These are phyloP conservation scores for Nomada fucata DNA, from an alignment of 2,888 invertebrate genomes.

Conservation along the genomic window DNA sequence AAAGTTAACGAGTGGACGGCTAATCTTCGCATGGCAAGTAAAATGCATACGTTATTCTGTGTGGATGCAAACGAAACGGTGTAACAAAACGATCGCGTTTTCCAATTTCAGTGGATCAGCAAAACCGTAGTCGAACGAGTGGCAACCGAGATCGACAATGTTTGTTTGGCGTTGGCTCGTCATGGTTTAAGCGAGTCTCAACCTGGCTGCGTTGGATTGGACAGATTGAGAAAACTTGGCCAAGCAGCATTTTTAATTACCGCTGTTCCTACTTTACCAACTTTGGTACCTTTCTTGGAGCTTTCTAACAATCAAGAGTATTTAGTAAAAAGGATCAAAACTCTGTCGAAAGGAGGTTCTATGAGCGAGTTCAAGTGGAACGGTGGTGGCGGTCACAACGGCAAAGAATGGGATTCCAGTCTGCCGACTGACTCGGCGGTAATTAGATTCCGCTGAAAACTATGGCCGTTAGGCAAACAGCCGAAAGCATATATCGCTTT, in stretches of 20 bases:
- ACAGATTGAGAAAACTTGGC: slow-evolving; percentile 90
- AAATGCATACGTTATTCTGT: not conserved
- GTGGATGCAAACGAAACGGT: not conserved
- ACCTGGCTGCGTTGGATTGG: slow-evolving; percentile 89
- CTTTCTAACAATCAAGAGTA: slow-evolving; percentile 94
- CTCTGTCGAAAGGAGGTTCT: slow-evolving; percentile 93
- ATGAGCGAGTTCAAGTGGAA: slow-evolving; percentile 96
- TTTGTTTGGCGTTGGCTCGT: slow-evolving; percentile 89
- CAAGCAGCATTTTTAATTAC: slow-evolving; percentile 85
- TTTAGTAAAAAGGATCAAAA: slow-evolving; percentile 91
- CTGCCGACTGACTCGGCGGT: slow-evolving; percentile 95
- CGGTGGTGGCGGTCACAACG: slow-evolving; percentile 90
- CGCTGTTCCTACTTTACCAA: slow-evolving; percentile 86
- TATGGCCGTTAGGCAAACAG: not conserved
- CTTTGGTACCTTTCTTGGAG: slow-evolving; percentile 92
- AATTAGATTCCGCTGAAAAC: slow-evolving; percentile 61
- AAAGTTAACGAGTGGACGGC: slow-evolving; percentile 92
- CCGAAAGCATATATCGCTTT: not conserved
- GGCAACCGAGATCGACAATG: slow-evolving; percentile 89
- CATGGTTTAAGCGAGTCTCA: slow-evolving; percentile 89
- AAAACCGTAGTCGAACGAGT: slow-evolving; percentile 92
- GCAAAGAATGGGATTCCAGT: slow-evolving; percentile 92
- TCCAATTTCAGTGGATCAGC: slow-evolving; percentile 90
- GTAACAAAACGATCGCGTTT: not conserved
- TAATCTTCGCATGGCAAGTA: slow-evolving; percentile 89